These are phyloP conservation scores for Lampris incognitus DNA, from an alignment of 2,113 vertebrate species.

Conservation along the genomic window DNA sequence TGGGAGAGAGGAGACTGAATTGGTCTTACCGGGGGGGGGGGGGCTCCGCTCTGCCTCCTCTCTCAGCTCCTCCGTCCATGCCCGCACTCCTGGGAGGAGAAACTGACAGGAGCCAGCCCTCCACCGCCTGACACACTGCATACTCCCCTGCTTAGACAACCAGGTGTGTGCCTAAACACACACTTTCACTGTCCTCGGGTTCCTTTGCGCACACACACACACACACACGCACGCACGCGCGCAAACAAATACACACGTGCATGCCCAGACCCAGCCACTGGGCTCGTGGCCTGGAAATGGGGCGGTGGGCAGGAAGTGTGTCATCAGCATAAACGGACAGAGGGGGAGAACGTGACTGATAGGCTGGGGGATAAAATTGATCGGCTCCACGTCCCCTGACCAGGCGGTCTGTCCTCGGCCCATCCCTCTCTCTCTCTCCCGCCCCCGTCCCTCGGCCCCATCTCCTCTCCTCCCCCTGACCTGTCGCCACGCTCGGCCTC, in stretches of 20 bases:
- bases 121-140: background rate
- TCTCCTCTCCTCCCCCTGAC: constrained; percentile 24
- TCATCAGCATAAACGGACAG: constrained; percentile 81
- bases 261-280: constrained; percentile 34
- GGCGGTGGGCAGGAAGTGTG: constrained; percentile 79
- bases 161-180: constrained; percentile 45
- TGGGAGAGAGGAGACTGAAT: constrained; percentile 89
- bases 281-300: constrained; percentile 74
- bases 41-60: constrained; percentile 41
- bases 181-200: constrained; percentile 1
- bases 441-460: constrained; percentile 3
- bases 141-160: constrained; percentile 43
- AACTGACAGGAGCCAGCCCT: constrained; percentile 64
- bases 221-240: constrained; percentile 18
- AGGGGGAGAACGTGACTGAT: constrained; percentile 80
- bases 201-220: constrained; percentile 31
- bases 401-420: constrained; percentile 61
- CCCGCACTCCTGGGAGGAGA: constrained; percentile 38
- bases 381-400: constrained; percentile 72
- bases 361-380: constrained; percentile 79
- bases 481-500: constrained; percentile 65
- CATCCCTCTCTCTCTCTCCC: constrained; percentile 43
- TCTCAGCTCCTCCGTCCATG: constrained; percentile 40
- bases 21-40: constrained; percentile 82
- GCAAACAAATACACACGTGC: constrained; percentile 39